phyloP scores from a whole-genome alignment of 2,888 invertebrate genomes.

The Chrysolina oricalcia region DNA sequence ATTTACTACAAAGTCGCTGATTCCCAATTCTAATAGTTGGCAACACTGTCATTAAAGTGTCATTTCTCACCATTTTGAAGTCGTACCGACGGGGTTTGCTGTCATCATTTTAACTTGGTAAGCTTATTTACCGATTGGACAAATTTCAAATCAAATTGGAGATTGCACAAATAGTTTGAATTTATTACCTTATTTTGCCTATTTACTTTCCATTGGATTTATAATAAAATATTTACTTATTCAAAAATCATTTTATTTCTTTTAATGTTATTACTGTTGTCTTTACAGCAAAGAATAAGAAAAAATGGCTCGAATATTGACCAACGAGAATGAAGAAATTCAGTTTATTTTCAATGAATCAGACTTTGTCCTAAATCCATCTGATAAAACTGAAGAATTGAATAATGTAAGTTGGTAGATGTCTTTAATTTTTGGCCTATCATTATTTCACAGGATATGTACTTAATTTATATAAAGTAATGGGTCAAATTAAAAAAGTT shows the following conservation, averaged over 20 bases:
- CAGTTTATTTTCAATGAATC: slow-evolving; percentile 51
- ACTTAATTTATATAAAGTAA: too few species aligned
- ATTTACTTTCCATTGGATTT: neutral
- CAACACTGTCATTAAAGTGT: too few species aligned
- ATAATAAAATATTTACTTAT: slow-evolving; percentile 6
- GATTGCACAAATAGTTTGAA: neutral
- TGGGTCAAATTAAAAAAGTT: too few species aligned
- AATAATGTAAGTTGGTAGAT: slow-evolving; percentile 48
- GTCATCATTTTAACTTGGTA: slow-evolving; percentile 49
- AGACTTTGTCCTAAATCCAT: slow-evolving; percentile 48
- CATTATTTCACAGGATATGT: too few species aligned
- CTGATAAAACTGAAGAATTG: slow-evolving; percentile 44
- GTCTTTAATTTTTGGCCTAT: too few species aligned
- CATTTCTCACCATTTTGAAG: neutral
- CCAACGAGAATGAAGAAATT: slow-evolving; percentile 41
- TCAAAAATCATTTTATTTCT: slow-evolving; percentile 27
- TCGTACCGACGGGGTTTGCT: slow-evolving; percentile 50
- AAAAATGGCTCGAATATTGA: slow-evolving; percentile 48
- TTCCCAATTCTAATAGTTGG: too few species aligned
- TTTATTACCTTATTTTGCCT: neutral
- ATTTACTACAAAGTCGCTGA: too few species aligned
- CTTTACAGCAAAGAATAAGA: slow-evolving; percentile 17
- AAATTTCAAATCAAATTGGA: slow-evolving; percentile 44
- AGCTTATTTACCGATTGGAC: slow-evolving; percentile 62
- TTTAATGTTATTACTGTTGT: neutral